Percentiles rank a stretch among this genome's conserved stretches.
These are phyloP conservation scores for Poeciliopsis prolifica DNA, from an alignment of 2,113 vertebrate genomes.

Conservation along the genomic window DNA sequence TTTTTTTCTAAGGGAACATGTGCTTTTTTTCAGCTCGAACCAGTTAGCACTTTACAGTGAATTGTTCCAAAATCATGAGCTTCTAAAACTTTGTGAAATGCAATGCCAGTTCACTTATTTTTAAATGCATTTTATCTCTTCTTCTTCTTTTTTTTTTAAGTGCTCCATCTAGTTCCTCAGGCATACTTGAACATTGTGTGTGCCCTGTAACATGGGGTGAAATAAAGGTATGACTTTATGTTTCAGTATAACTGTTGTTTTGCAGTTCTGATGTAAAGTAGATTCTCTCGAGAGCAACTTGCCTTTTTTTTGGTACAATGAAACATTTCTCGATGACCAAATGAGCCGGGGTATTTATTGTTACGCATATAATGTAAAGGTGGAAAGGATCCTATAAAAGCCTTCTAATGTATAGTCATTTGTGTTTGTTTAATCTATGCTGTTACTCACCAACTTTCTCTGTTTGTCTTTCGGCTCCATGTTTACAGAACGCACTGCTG, in stretches of 20 bases:
- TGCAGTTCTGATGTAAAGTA: slow-evolving; percentile 70
- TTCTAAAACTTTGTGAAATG: slow-evolving; percentile 78
- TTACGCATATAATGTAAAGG: slow-evolving; percentile 63
- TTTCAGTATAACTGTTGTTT: slow-evolving; percentile 69
- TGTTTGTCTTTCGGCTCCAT: slow-evolving; percentile 48
- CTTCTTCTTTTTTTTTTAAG: slow-evolving; percentile 46
- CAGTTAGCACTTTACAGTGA: slow-evolving; percentile 81
- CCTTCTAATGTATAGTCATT: slow-evolving; percentile 66
- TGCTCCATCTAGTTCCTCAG: slow-evolving; percentile 75
- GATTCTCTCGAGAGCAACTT: slow-evolving; percentile 65
- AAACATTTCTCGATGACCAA: slow-evolving; percentile 74
- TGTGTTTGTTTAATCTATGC: slow-evolving; percentile 70
- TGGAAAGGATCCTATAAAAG: slow-evolving; percentile 53
- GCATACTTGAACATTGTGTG: slow-evolving; percentile 78
- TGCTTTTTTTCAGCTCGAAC: slow-evolving; percentile 70
- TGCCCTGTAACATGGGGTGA: slow-evolving; percentile 73
- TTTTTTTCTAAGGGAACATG: slow-evolving; percentile 65
- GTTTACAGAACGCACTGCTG: slow-evolving; percentile 20
- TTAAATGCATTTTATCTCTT: slow-evolving; percentile 79
- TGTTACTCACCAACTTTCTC: slow-evolving; percentile 55
- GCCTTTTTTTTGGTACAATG: slow-evolving; percentile 72
- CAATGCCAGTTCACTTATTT: slow-evolving; percentile 80
- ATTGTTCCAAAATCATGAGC: slow-evolving; percentile 80
- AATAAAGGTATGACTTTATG: slow-evolving; percentile 74
- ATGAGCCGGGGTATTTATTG: slow-evolving; percentile 75